Conservation (phyloP, 2,888 invertebrate genomes). For the Noctua fimbriata region DNA sequence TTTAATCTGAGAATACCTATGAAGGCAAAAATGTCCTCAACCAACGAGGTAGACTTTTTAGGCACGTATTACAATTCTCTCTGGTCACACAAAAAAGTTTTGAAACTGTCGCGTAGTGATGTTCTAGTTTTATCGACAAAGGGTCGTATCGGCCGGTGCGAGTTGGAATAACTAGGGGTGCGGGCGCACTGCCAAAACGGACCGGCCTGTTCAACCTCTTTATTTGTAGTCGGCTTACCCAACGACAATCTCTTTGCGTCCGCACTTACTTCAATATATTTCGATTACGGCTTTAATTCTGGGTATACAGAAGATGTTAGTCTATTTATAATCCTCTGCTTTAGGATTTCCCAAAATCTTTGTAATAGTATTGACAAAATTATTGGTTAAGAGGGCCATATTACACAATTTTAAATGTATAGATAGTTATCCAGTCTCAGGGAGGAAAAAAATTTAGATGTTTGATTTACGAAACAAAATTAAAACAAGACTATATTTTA, state of each 20-base stretch:
- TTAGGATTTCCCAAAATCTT: background rate
- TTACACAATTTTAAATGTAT: background rate
- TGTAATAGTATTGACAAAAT: background rate
- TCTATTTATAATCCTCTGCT: constrained; percentile 15
- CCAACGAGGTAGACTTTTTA: background rate
- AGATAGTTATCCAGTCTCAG: background rate
- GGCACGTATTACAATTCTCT: background rate
- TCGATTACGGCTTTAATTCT: constrained; percentile 62
- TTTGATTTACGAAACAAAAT: background rate
- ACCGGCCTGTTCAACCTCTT: constrained; percentile 75
- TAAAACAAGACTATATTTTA: no score
- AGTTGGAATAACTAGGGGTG: constrained; percentile 71
- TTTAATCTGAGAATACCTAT: background rate
- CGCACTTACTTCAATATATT: constrained; percentile 75
- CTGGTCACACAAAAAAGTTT: constrained; percentile 21
- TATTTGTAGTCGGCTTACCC: constrained; percentile 81
- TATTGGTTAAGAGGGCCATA: background rate
- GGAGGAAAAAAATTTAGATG: background rate
- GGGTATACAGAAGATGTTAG: background rate
- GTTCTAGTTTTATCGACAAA: constrained; percentile 74
- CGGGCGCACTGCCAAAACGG: constrained; percentile 82
- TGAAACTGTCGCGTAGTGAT: constrained; percentile 60
- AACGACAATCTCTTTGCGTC: constrained; percentile 75
- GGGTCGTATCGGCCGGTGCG: constrained; percentile 68
- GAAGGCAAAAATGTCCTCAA: background rate